Conservation (phyloP, 2,113 vertebrate genomes). For the Lampris incognitus region DNA sequence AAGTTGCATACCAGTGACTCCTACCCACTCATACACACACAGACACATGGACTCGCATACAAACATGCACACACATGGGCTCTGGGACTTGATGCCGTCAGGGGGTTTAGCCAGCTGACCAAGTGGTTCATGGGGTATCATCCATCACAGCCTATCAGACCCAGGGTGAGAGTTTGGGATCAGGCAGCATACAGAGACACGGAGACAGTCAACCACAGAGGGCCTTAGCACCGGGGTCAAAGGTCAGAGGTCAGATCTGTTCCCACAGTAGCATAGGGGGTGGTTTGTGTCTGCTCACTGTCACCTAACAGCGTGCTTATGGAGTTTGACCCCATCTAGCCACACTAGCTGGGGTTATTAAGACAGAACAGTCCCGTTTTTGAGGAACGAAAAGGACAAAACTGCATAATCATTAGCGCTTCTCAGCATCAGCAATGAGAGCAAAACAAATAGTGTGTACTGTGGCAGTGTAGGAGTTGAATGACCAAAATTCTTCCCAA, state of each 20-base stretch:
- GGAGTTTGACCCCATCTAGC: slow-evolving; percentile 38
- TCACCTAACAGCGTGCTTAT: slow-evolving; percentile 61
- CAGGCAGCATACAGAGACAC: slow-evolving; percentile 39
- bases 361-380: slow-evolving; percentile 21
- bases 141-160: slow-evolving; percentile 68
- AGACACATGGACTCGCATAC: slow-evolving; percentile 19
- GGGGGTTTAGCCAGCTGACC: slow-evolving; percentile 57
- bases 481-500: slow-evolving; percentile 26
- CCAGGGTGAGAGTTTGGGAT: slow-evolving; percentile 76
- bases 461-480: slow-evolving; percentile 8
- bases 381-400: slow-evolving; percentile 23
- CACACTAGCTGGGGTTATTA: slow-evolving; percentile 14
- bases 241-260: slow-evolving; percentile 68
- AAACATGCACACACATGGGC: not conserved
- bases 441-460: not conserved
- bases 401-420: slow-evolving; percentile 25
- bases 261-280: slow-evolving; percentile 73
- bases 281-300: slow-evolving; percentile 69
- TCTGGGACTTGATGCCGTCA: slow-evolving; percentile 18
- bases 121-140: slow-evolving; percentile 36
- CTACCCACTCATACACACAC: slow-evolving; percentile 12
- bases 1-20: not conserved
- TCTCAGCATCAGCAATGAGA: not conserved
- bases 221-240: slow-evolving; percentile 43
- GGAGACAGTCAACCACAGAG: slow-evolving; percentile 46